Percentiles rank a stretch among this genome's conserved stretches.
phyloP scores from a whole-genome alignment of 2,113 vertebrate genomes.

The Noctilio leporinus region DNA sequence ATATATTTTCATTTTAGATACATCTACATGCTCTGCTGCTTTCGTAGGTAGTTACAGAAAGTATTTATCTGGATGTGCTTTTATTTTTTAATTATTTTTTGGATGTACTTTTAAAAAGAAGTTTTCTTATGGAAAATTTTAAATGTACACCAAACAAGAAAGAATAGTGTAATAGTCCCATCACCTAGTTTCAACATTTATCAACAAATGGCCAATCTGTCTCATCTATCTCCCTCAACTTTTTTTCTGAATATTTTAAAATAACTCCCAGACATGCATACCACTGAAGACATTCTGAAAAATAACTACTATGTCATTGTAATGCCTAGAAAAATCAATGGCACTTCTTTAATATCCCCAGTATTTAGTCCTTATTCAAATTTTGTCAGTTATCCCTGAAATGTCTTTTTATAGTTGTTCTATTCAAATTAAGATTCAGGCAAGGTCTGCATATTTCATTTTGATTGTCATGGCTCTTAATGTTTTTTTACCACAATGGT shows the following conservation, averaged over 20 bases:
- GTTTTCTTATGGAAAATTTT: neutral
- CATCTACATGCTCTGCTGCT: neutral
- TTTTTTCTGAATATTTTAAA: neutral
- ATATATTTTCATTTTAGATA: neutral
- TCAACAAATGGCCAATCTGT: neutral
- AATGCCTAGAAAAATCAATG: neutral
- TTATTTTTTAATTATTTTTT: neutral
- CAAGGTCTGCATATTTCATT: neutral
- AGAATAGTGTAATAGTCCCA: neutral
- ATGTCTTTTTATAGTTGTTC: neutral
- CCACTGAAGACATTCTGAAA: conserved; percentile 1
- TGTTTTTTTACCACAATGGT: neutral
- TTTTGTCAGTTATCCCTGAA: neutral
- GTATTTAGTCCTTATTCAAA: neutral
- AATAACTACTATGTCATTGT: neutral
- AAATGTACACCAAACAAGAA: neutral
- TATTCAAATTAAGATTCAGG: neutral
- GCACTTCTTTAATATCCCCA: neutral
- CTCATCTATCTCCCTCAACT: neutral
- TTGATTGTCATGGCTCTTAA: neutral
- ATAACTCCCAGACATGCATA: neutral
- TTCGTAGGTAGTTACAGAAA: neutral
- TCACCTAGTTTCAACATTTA: neutral
- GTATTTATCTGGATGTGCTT: neutral
- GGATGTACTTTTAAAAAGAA: neutral